Evolutionary conservation across 2,797 vertebrate genomes (phyloP), one percentile per base, ranked within the genome.

Genomic region (Gymnothorax javanicus): DNA sequence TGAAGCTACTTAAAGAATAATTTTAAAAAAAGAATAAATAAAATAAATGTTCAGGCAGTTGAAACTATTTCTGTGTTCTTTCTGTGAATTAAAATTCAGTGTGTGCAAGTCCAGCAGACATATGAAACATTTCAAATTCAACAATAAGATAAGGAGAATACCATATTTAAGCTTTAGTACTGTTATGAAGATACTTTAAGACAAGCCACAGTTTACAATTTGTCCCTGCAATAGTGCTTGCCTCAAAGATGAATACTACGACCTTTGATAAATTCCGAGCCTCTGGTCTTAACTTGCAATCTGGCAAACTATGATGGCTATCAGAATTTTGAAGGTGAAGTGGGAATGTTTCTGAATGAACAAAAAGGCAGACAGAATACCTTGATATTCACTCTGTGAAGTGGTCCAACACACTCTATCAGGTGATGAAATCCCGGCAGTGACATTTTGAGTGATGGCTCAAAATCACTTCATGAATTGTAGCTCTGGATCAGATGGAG

Each of bases 391-490:
- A 84, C 59, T 50, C 33, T 27, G 23, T 60, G 67, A 12, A 20
- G 12, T 13, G 33, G 33, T 64, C 33, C 15, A 27, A 4, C 8
- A 23, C 25, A 67, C 59, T 50, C 33, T 8, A 8, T 17, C 60
- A 67, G 20, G 27, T 84, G 83, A 84, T 84, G 50, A 64, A 84
- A 84, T 84, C 83, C 59, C 83, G 12, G 27, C 52, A 33, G 83
- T 84, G 83, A 84, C 83, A 67, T 64, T 84, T 67, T 84, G 83
- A 84, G 33, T 50, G 83, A 84, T 84, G 83, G 59, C 33, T 84
- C 43, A 23, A 60, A 84, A 64, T 64, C 67, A 60, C 58, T 62
- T 64, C 50, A 64, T 60, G 67, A 67, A 84, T 84, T 84, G 83
- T 84, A 43, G 25, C 83, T 84, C 60, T 2, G 83, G 15, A 13